phyloP scores from a whole-genome alignment of 2,888 invertebrate genomes.

The Myathropa florea region DNA sequence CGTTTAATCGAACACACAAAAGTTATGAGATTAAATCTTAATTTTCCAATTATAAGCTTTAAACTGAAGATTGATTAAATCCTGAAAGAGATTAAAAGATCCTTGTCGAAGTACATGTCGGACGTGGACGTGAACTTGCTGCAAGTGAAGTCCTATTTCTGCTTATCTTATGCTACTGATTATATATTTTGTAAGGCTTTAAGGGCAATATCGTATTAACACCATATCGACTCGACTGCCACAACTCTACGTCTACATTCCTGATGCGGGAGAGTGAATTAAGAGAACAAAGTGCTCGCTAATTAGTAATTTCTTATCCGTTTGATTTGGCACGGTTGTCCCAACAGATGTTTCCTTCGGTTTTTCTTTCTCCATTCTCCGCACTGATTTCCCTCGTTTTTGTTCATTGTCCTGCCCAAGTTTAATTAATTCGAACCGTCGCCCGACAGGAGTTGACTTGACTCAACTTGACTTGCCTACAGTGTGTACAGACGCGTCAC shows the following conservation, averaged over 20 bases:
- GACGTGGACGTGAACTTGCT: background rate
- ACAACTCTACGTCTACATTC: background rate
- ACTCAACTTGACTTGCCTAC: constrained; percentile 25
- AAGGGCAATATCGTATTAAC: background rate
- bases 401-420: constrained; percentile 16
- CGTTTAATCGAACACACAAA: constrained; percentile 9
- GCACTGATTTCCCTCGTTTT: background rate
- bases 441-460: constrained; percentile 27
- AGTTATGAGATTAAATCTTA: constrained; percentile 46
- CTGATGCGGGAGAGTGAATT: constrained; percentile 48
- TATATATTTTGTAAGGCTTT: background rate
- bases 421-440: constrained; percentile 67
- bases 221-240: background rate
- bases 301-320: constrained; percentile 70
- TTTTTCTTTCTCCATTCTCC: background rate
- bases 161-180: constrained; percentile 13
- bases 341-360: constrained; percentile 64
- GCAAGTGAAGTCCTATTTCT: background rate
- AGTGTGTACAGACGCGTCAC: background rate
- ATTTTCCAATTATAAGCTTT: constrained; percentile 55
- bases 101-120: background rate
- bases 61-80: constrained; percentile 62
- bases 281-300: constrained; percentile 62
- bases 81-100: constrained; percentile 33
- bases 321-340: constrained; percentile 67